Percentiles rank a stretch among this genome's conserved stretches.
Conservation (phyloP, 2,797 vertebrate genomes). For the Australoheros facetus region DNA sequence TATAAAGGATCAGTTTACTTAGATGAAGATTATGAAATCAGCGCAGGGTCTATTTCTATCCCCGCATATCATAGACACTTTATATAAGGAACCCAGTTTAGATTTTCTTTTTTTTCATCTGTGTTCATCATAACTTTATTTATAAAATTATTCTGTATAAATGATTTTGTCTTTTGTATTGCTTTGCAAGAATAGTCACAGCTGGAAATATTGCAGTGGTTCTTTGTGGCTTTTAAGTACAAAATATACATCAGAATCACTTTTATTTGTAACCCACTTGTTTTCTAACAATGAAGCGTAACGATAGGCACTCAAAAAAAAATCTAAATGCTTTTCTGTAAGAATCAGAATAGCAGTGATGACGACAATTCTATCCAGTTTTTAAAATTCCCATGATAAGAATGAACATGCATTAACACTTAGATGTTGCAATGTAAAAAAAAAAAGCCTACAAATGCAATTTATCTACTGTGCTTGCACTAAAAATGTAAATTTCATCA, state of each 20-base stretch:
- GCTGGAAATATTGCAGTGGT: neutral
- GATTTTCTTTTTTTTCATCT: neutral
- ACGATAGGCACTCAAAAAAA: neutral
- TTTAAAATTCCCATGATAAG: neutral
- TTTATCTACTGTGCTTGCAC: neutral
- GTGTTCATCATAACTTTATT: neutral
- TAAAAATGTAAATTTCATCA: neutral
- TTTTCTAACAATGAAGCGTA: conserved; percentile 4
- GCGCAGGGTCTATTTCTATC: conserved; percentile 29
- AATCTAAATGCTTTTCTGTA: neutral
- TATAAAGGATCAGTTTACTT: conserved; percentile 71
- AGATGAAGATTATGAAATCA: conserved; percentile 68
- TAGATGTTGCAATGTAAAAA: neutral
- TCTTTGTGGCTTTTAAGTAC: conserved; percentile 5
- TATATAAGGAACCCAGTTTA: conserved; percentile 30
- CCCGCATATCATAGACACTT: conserved; percentile 37
- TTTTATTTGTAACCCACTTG: neutral
- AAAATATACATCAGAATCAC: neutral
- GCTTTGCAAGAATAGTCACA: neutral
- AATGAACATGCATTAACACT: neutral
- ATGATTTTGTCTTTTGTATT: neutral
- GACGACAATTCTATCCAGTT: neutral
- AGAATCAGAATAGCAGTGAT: neutral
- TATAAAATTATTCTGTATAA: neutral
- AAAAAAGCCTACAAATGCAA: neutral